phyloP scores from a whole-genome alignment of 2,797 vertebrate species.

The Enteromius radiatus region DNA sequence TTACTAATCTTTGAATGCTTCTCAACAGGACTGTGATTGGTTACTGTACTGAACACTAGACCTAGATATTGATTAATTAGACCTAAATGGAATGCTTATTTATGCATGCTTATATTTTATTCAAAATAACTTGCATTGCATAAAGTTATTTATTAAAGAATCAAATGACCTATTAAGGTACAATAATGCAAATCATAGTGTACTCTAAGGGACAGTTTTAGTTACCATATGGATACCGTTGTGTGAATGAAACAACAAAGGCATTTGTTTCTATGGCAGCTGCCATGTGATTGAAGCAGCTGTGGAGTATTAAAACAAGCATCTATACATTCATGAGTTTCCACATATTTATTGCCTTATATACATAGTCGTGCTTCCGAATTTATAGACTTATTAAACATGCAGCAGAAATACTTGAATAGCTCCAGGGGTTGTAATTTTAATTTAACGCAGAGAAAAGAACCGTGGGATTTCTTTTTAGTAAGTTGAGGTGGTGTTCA shows the following conservation, averaged over 20 bases:
- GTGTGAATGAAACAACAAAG: not conserved
- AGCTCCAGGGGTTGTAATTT: conserved; percentile 9
- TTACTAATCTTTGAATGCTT: not conserved
- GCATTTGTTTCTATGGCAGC: conserved; percentile 4
- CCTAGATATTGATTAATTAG: not conserved
- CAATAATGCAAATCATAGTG: not conserved
- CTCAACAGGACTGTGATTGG: not conserved
- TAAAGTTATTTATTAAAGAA: not conserved
- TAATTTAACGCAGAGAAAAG: not conserved
- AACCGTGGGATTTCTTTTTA: conserved; percentile 9
- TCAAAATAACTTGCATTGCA: not conserved
- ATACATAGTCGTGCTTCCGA: not conserved
- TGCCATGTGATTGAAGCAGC: conserved; percentile 11
- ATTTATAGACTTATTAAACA: conserved; percentile 22
- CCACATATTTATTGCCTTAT: conserved; percentile 1
- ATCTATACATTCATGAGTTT: conserved; percentile 31
- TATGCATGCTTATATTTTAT: not conserved
- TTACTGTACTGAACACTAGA: not conserved
- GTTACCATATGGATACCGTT: not conserved
- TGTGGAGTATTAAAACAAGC: conserved; percentile 10
- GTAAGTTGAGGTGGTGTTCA: conserved; percentile 4
- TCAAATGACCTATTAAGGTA: not conserved
- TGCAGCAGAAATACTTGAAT: not conserved
- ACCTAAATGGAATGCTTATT: not conserved
- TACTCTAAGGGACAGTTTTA: conserved; percentile 8